phyloP scores from a whole-genome alignment of 2,113 vertebrate species.

The Laterallus jamaicensis region DNA sequence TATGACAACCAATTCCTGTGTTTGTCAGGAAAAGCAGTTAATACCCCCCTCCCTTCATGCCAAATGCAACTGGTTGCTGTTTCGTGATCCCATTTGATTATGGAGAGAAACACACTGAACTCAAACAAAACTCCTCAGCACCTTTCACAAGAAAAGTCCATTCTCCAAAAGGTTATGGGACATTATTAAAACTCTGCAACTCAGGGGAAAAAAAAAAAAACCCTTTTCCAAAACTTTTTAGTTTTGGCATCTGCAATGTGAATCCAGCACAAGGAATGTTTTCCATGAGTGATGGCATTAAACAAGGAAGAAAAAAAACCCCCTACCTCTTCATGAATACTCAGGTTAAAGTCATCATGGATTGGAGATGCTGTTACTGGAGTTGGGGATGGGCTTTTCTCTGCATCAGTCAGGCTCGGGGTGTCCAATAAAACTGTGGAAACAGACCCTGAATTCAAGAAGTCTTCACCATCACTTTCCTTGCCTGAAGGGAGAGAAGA shows the following conservation, averaged over 20 bases:
- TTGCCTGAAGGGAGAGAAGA: conserved; percentile 67
- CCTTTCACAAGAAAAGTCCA: neutral
- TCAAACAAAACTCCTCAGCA: neutral
- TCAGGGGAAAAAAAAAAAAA: neutral
- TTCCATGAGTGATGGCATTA: neutral
- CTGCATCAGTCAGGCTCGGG: conserved; percentile 72
- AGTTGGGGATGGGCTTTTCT: conserved; percentile 71
- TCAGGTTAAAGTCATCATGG: conserved; percentile 39
- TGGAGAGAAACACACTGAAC: neutral
- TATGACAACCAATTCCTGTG: neutral
- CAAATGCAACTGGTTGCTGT: neutral
- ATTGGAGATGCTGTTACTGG: conserved; percentile 65
- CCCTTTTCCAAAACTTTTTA: neutral
- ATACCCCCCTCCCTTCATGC: neutral
- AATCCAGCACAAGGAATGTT: neutral
- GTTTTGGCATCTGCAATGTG: neutral
- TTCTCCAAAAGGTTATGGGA: neutral
- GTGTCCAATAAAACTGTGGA: conserved; percentile 53
- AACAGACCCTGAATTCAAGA: conserved; percentile 74
- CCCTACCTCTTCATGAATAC: conserved; percentile 71
- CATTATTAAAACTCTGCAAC: neutral
- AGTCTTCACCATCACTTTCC: conserved; percentile 82
- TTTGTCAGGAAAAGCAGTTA: neutral
- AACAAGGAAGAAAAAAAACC: neutral
- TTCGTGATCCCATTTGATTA: neutral